Conservation (phyloP, 2,888 invertebrate genomes). For the Stenoptilia bipunctidactyla region DNA sequence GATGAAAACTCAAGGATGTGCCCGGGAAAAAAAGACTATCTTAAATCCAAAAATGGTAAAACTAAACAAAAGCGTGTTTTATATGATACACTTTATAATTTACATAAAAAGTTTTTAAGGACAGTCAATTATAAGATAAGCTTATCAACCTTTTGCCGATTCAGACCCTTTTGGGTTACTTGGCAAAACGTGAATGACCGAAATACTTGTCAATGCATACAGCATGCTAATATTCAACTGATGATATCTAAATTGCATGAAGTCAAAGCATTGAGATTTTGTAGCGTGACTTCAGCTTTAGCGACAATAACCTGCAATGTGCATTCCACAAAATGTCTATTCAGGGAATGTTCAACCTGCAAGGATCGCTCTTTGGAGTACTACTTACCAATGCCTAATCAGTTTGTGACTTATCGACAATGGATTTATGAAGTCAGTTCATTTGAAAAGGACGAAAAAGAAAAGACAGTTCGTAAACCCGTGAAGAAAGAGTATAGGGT, state of each 20-base stretch:
- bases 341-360: slow-evolving; percentile 12
- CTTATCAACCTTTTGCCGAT: too few species aligned
- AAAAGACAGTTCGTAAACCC: slow-evolving; percentile 8
- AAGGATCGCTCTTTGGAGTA: slow-evolving; percentile 10
- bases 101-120: neutral
- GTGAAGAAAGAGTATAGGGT: neutral
- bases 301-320: slow-evolving; percentile 14
- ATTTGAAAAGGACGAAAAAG: slow-evolving; percentile 14
- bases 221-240: slow-evolving; percentile 12
- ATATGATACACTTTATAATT: neutral
- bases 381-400: slow-evolving; percentile 13
- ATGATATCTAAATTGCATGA: slow-evolving; percentile 13
- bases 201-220: slow-evolving; percentile 15
- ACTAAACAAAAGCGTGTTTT: neutral
- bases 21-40: slow-evolving; percentile 16
- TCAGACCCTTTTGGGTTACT: too few species aligned
- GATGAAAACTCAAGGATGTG: slow-evolving; percentile 17
- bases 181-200: slow-evolving; percentile 13
- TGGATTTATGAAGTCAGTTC: slow-evolving; percentile 12
- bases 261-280: slow-evolving; percentile 10
- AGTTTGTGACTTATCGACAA: too few species aligned
- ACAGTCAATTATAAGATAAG: neutral
- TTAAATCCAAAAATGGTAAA: slow-evolving; percentile 8
- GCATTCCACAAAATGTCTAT: slow-evolving; percentile 14
- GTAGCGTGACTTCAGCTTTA: slow-evolving; percentile 10